These are phyloP conservation scores for Nerophis ophidion DNA, from an alignment of 2,113 vertebrate genomes.

Conservation along the genomic window DNA sequence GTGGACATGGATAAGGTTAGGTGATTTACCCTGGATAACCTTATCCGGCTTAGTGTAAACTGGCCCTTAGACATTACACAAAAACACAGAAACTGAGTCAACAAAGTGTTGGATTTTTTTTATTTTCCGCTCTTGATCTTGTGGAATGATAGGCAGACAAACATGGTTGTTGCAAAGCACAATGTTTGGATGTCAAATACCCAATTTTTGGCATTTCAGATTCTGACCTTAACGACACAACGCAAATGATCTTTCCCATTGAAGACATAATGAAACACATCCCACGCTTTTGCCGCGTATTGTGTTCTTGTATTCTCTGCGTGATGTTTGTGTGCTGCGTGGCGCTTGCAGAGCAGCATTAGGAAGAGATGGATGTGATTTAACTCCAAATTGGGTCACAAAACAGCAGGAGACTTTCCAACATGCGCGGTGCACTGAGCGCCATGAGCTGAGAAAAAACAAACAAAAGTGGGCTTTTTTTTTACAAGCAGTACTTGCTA, in stretches of 20 bases:
- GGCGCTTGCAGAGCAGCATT: neutral
- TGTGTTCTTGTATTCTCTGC: neutral
- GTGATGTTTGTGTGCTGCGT: constrained; percentile 9
- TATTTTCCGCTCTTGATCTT: too few species aligned
- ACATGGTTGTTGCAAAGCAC: too few species aligned
- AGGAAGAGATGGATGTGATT: constrained; percentile 5
- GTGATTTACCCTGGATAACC: too few species aligned
- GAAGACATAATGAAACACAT: constrained; percentile 11
- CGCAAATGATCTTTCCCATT: too few species aligned
- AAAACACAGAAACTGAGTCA: too few species aligned
- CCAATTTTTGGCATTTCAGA: neutral
- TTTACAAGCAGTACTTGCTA: constrained; percentile 34
- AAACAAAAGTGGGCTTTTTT: constrained; percentile 7
- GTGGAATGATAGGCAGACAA: too few species aligned
- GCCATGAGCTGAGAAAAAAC: neutral
- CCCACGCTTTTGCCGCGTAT: neutral
- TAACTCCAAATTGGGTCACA: constrained; percentile 30
- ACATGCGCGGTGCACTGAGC: neutral
- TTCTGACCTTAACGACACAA: too few species aligned
- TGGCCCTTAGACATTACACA: too few species aligned
- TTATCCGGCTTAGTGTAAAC: too few species aligned
- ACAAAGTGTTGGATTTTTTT: too few species aligned
- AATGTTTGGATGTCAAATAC: too few species aligned
- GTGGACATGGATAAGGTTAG: too few species aligned
- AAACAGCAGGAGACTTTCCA: constrained; percentile 13